A percentile compares a stretch with the other conserved stretches of the same genome.
Evolutionary conservation across 2,797 vertebrate species (phyloP).

Genomic region (Cephalopachus bancanus): DNA sequence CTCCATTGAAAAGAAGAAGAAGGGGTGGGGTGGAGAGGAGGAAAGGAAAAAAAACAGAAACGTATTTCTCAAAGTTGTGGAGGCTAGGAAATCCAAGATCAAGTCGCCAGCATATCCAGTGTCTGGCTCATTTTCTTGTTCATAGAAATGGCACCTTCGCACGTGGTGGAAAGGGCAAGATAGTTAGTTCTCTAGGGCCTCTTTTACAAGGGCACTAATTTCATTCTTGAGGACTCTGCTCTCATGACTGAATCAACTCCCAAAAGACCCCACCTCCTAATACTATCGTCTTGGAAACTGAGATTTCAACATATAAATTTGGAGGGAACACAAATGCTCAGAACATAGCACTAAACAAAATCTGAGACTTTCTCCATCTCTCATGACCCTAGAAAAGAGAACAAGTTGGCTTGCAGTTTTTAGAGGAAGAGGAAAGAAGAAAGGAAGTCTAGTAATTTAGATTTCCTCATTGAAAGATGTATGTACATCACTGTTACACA

Average conservation of each 20-base stretch:
- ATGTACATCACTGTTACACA: not conserved
- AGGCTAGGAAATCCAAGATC: constrained; percentile 6
- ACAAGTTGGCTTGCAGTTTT: not conserved
- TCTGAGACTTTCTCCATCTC: not conserved
- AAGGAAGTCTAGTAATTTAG: not conserved
- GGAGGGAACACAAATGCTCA: not conserved
- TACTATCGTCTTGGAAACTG: not conserved
- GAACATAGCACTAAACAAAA: not conserved
- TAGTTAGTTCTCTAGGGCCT: not conserved
- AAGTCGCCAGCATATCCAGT: not conserved
- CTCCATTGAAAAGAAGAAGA: too few relatives aligned
- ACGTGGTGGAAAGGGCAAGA: not conserved
- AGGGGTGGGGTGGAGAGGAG: too few relatives aligned
- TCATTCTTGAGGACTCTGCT: not conserved
- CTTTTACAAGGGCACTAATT: not conserved
- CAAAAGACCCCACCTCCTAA: not conserved
- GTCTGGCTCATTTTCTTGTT: not conserved
- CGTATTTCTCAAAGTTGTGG: not conserved
- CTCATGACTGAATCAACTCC: not conserved
- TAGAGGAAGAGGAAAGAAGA: not conserved
- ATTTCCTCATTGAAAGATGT: not conserved
- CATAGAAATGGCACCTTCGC: not conserved
- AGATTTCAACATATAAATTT: not conserved
- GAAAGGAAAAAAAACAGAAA: not conserved
- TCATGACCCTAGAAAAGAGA: not conserved